Conservation (phyloP, 2,888 invertebrate genomes). For the Fissipunctia ypsillon region DNA sequence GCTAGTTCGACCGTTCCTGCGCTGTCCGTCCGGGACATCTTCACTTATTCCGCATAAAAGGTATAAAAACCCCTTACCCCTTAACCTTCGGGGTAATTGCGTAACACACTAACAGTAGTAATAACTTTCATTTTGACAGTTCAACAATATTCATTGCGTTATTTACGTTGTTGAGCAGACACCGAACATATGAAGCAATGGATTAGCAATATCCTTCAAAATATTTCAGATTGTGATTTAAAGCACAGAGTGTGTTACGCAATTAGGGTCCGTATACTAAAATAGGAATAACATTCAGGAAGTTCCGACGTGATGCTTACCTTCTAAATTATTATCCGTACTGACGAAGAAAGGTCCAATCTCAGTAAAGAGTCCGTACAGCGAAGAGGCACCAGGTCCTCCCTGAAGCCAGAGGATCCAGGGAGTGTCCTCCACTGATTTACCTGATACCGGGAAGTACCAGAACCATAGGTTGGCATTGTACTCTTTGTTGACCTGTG, state of each 20-base stretch:
- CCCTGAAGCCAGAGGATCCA: slow-evolving; percentile 91
- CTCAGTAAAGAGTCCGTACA: slow-evolving; percentile 91
- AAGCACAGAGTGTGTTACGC: too few species aligned
- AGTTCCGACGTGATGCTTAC: slow-evolving; percentile 64
- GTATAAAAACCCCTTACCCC: not conserved
- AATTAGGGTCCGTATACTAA: too few species aligned
- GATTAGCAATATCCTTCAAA: too few species aligned
- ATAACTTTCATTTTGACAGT: too few species aligned
- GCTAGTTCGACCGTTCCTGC: not conserved
- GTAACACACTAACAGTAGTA: too few species aligned
- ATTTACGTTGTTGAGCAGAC: too few species aligned
- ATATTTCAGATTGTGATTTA: too few species aligned
- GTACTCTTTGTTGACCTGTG: slow-evolving; percentile 93
- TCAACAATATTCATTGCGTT: too few species aligned
- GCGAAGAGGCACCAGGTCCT: slow-evolving; percentile 90
- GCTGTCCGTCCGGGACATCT: too few species aligned
- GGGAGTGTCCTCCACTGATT: slow-evolving; percentile 88
- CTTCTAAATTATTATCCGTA: slow-evolving; percentile 80
- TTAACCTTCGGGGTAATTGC: too few species aligned
- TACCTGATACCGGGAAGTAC: slow-evolving; percentile 94
- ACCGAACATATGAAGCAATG: too few species aligned
- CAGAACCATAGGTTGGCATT: slow-evolving; percentile 96
- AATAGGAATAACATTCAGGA: not conserved
- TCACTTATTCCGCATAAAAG: not conserved
- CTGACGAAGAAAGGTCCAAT: slow-evolving; percentile 91